Evolutionary conservation across 1,140 invertebrate genomes (phyloP), one percentile per base, ranked within the genome.

Genomic region (Cotesia vestalis): DNA sequence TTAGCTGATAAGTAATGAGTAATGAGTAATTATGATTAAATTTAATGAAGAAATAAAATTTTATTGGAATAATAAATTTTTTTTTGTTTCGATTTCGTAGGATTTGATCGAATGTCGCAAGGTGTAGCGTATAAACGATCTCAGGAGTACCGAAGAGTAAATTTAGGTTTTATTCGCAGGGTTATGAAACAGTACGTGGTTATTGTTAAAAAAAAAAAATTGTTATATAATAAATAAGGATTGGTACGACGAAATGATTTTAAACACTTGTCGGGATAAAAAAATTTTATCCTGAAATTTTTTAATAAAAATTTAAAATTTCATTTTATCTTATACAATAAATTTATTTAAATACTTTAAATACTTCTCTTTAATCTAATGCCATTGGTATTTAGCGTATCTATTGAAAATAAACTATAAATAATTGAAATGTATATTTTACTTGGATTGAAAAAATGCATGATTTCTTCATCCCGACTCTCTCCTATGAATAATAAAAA

Each of bases 21-120:
- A 46, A 46, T 46, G 2, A 11, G 11, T 46, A 46, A 46, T 27
- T 27, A 27, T 3, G 27, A 27, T 27, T 27, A 27, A 27, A 27
- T 27, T 27, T 27, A 2, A 27, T 27, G 27, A 27, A 27, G 27
- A 27, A 27, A 27, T 27, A 27, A 27, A 27, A 27, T 27, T 27
- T 27, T 27, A 27, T 27, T 5, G 40, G 11, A 46, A 46, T 8
- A 46, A 8, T 46, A 46, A 46, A 8, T 27, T 59, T 2, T 20
- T 20, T 20, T 27, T 71, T 27, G 14, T 14, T 63, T 34, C 36
- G 69, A 61, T 71, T 71, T 63, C 69, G 69, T 62, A 71, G 62
- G 20, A 57, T 63, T 71, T 52, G 66, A 53, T 27, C 9, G 61
- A 12, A 71, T 52, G 69, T 71, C 69, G 69, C 66, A 71, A 71